These are phyloP conservation scores for Pachydiplax longipennis DNA, from an alignment of 2,888 invertebrate genomes.

Conservation along the genomic window DNA sequence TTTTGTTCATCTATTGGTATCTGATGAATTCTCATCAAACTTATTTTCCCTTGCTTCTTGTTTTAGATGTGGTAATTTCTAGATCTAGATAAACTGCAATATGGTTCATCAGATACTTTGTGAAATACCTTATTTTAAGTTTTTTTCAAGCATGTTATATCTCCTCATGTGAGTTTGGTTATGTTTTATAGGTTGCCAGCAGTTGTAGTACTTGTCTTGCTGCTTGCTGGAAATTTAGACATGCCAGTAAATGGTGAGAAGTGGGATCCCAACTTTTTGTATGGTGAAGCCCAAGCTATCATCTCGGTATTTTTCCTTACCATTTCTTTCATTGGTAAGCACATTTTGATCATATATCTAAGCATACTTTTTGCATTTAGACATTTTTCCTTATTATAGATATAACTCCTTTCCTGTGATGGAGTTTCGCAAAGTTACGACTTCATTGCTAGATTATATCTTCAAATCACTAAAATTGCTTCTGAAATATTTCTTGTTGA, in stretches of 20 bases:
- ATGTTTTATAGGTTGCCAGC: constrained; percentile 68
- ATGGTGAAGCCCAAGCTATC: constrained; percentile 78
- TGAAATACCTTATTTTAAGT: too few species aligned
- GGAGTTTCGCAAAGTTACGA: too few species aligned
- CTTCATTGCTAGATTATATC: too few species aligned
- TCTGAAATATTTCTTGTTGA: too few species aligned
- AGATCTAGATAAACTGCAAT: too few species aligned
- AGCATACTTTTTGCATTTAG: not conserved
- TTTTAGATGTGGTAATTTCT: too few species aligned
- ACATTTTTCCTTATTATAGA: not conserved
- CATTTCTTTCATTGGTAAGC: constrained; percentile 79
- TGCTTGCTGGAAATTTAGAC: constrained; percentile 62
- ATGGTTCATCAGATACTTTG: too few species aligned
- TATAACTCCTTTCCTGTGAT: too few species aligned
- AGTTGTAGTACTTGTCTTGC: constrained; percentile 72
- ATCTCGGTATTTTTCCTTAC: constrained; percentile 77
- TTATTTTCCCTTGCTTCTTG: too few species aligned
- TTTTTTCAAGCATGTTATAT: not conserved
- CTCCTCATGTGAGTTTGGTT: not conserved
- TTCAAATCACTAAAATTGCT: too few species aligned
- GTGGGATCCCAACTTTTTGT: constrained; percentile 77
- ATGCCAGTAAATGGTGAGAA: constrained; percentile 65
- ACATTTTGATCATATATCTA: not conserved
- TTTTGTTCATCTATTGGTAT: too few species aligned
- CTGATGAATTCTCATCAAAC: too few species aligned